Conservation (phyloP, 2,888 invertebrate species). For the Chloroclysta siterata region DNA sequence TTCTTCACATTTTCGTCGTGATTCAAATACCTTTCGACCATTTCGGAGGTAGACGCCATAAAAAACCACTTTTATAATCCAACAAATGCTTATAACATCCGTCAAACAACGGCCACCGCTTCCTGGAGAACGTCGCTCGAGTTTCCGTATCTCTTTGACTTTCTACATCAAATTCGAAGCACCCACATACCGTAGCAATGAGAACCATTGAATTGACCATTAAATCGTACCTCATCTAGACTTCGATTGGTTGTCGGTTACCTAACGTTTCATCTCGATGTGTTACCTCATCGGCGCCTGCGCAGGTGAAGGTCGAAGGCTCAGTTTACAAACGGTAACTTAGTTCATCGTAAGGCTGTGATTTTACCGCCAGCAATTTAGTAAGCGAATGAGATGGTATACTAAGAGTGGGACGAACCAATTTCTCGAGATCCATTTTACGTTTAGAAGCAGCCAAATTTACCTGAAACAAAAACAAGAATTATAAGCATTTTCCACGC, state of each 20-base stretch:
- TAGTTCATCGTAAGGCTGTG: neutral
- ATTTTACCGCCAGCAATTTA: neutral
- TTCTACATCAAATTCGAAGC: neutral
- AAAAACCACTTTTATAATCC: neutral
- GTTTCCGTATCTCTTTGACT: neutral
- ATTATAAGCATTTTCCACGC: too few relatives aligned
- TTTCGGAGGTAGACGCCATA: neutral
- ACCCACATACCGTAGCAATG: neutral
- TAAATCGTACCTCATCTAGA: slow-evolving; percentile 47
- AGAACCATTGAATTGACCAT: slow-evolving; percentile 38
- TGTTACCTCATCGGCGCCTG: slow-evolving; percentile 56
- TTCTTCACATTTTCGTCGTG: too few relatives aligned
- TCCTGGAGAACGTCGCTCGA: neutral
- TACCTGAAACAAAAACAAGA: slow-evolving; percentile 4
- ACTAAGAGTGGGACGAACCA: neutral
- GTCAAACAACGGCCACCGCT: neutral
- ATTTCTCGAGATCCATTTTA: neutral
- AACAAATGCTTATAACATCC: neutral
- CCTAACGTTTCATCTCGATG: slow-evolving; percentile 58
- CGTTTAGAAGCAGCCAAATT: neutral
- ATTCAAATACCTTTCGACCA: neutral
- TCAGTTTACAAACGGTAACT: slow-evolving; percentile 21
- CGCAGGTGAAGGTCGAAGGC: slow-evolving; percentile 50
- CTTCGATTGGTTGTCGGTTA: slow-evolving; percentile 54
- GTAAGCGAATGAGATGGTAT: too few relatives aligned